Evolutionary conservation across 2,113 vertebrate species (phyloP), one percentile per base, ranked within the genome.

Genomic region (Lepidiolamprologus cunningtoni): DNA sequence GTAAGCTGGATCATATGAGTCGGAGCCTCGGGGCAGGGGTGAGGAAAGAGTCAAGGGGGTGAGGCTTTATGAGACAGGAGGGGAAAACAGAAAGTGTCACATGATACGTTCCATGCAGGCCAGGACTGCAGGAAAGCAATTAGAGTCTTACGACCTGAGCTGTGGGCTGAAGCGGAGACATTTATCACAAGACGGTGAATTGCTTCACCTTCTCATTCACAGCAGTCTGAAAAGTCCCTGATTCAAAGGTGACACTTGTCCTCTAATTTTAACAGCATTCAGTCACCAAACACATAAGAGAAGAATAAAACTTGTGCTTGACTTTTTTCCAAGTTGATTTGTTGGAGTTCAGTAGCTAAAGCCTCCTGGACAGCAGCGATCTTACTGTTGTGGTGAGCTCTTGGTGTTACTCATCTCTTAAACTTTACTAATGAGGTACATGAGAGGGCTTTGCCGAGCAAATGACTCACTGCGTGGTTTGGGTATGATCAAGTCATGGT

Each of bases 1-100:
- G 81, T 91, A 93, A 93, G 89, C 92, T 58, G 82, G 76, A 89
- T 94, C 94, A 94, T 91, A 93, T 95, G 93, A 95, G 91, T 58
- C 3, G 17, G 81, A 86, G 93, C 91, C 89, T 88, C 58, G 3
- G 86, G 90, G 40, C 80, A 58, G 54, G 87, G 88, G 79, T 87
- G 85, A 86, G 71, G 83, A 83, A 80, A 83, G 86, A 85, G 82
- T 58, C 79, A 55, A 52, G 40, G 80, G 57, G 80, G 52, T 33
- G 87, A 87, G 83, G 87, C 47, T 81, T 54, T 31, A 57, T 8
- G 5, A 31, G 42, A 58, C 61, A 54, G 61, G 82, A 80, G 71
- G 57, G 82, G 42, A 58, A 26, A 11, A 80, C 33, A 53, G 84
- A 80, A 63, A 23, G 81, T 31, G 86, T 95, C 95, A 94, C 92